Conservation (phyloP, 2,797 vertebrate genomes). For the Smutsia temminckii region DNA sequence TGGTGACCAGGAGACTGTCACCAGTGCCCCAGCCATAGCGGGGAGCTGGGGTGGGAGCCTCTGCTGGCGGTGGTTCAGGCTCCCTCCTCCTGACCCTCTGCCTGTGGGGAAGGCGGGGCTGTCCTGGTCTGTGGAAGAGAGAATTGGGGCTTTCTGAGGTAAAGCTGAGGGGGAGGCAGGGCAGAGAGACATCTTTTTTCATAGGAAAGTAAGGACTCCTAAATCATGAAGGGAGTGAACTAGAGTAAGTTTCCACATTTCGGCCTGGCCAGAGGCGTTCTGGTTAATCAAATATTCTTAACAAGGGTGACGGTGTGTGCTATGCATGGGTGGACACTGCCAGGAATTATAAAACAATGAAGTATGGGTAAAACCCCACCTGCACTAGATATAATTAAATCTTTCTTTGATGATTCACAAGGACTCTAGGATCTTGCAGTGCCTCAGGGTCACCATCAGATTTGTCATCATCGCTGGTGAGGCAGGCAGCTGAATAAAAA, state of each 20-base stretch:
- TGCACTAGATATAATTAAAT: constrained; percentile 40
- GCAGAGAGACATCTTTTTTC: neutral
- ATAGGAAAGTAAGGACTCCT: neutral
- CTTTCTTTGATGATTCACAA: constrained; percentile 62
- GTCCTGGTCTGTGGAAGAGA: neutral
- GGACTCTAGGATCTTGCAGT: neutral
- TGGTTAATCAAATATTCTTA: neutral
- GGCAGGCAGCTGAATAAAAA: constrained; percentile 15
- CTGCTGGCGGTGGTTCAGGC: neutral
- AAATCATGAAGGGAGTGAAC: neutral
- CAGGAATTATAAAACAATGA: constrained; percentile 29
- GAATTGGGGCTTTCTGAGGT: neutral
- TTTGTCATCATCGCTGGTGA: constrained; percentile 3
- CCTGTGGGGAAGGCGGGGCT: neutral
- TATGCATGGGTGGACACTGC: neutral
- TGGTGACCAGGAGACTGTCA: neutral
- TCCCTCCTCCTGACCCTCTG: neutral
- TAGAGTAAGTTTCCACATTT: neutral
- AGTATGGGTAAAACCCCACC: constrained; percentile 16
- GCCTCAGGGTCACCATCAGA: constrained; percentile 10
- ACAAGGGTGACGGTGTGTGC: neutral
- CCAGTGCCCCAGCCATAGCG: no score
- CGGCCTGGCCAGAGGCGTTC: neutral
- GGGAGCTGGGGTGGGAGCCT: neutral
- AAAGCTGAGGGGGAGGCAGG: neutral